Base-by-base conservation (phyloP, 2,888 invertebrate species). In the Drosophila meridiana region DNA sequence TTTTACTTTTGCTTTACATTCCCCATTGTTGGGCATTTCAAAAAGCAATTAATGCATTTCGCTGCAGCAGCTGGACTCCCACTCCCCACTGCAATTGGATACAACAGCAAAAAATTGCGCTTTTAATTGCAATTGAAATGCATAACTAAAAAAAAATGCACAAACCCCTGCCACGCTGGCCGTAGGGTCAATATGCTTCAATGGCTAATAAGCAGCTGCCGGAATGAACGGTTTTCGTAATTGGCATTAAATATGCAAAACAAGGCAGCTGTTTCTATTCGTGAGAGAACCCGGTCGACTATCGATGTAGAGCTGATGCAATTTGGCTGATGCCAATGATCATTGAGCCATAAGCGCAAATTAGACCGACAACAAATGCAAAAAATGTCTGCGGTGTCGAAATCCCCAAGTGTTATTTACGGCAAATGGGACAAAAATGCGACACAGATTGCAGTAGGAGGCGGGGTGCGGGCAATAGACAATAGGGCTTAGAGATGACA, bases 341-440 rank as follows among this genome's bases (percentile, higher is more conserved):
- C 67, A 59, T 52, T 28, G 34, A 48, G 48, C 56, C 50, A 61
- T 70, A 38, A 57, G 30, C 50, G 57, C 5, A 67, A 69, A 64
- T 56, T 62, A 60, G 38, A 60, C 53, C 43, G 61, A 11, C 30
- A 52, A 5, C 3, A 42, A 14, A n/a, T 6, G 57, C 26, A 61
- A 40, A 58, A 64, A 68, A 69, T 78, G 71, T 50, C 14, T 60
- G 11, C 20, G 60, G 43, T 56, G 52, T 68, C 66, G 42, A 52
- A 64, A 77, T 68, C 34, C 34, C 73, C 65, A 73, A 87, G 55
- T 80, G 65, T 66, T 66, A 73, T 82, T 82, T 78, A 74, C 73
- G 55, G 72, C 59, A 66, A 72, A 73, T 78, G 68, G 69, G 65
- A 52, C 50, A 30, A 20, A 48, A 50, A n/a, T 32, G 28, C 20